phyloP scores from a whole-genome alignment of 2,113 vertebrate species.

The Silurus meridionalis region DNA sequence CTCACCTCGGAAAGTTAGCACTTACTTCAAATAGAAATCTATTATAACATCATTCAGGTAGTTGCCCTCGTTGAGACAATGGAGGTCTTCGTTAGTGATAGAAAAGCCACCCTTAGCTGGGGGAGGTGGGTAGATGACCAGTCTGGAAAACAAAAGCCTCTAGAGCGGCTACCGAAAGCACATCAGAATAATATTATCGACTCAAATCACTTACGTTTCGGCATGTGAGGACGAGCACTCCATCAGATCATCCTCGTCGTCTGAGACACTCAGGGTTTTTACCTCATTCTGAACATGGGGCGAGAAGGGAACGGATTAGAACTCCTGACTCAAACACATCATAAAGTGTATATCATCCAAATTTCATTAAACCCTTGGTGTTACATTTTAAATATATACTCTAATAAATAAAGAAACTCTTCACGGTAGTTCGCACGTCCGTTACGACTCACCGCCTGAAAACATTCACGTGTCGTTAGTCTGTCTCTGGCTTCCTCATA shows the following conservation, averaged over 20 bases:
- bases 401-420: neutral
- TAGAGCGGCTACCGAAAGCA: neutral
- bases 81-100: conserved; percentile 86
- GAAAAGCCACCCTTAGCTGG: conserved; percentile 87
- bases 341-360: neutral
- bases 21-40: conserved; percentile 94
- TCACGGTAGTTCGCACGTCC: neutral
- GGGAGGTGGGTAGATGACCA: conserved; percentile 86
- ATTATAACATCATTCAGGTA: conserved; percentile 92
- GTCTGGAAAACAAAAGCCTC: conserved; percentile 62
- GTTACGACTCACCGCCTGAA: conserved; percentile 54
- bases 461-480: conserved; percentile 77
- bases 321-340: conserved; percentile 20
- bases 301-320: neutral
- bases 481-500: conserved; percentile 82
- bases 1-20: conserved; percentile 28
- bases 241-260: conserved; percentile 76
- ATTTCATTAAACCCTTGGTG: too few relatives aligned
- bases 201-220: conserved; percentile 76
- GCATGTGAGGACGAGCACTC: conserved; percentile 77
- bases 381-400: neutral
- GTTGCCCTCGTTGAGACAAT: conserved; percentile 84
- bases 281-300: neutral
- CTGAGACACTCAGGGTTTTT: conserved; percentile 34
- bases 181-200: neutral